Conservation (phyloP, 2,797 vertebrate genomes). For the Psittacula echo region DNA sequence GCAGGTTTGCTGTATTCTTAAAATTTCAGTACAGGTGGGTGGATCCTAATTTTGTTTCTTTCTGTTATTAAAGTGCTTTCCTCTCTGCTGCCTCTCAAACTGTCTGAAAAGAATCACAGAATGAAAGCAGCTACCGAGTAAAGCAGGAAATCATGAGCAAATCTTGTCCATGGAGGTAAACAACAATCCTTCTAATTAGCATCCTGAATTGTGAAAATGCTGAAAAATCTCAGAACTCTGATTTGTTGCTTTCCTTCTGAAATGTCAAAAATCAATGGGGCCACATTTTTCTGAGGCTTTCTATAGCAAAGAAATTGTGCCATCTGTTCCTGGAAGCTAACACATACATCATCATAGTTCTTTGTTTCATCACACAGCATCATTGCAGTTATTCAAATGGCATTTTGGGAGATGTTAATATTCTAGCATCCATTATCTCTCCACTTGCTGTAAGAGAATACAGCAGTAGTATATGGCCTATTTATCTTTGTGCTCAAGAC, state of each 20-base stretch:
- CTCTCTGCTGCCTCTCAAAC: background rate
- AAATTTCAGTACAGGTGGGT: background rate
- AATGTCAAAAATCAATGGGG: background rate
- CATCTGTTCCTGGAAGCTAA: background rate
- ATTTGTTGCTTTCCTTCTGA: background rate
- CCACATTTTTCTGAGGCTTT: background rate
- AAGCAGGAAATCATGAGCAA: background rate
- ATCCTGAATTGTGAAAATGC: background rate
- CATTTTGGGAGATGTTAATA: background rate
- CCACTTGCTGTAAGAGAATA: background rate
- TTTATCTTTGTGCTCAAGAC: background rate
- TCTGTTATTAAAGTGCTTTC: background rate
- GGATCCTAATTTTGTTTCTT: background rate
- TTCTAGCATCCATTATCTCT: background rate
- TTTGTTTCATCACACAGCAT: background rate
- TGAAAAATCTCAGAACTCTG: background rate
- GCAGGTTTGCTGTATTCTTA: background rate
- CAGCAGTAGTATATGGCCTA: background rate
- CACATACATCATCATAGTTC: rapidly evolving
- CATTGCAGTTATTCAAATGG: background rate
- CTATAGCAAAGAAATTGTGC: background rate
- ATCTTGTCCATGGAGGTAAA: background rate
- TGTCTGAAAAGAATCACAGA: background rate
- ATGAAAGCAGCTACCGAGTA: background rate
- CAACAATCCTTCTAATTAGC: background rate